phyloP scores from a whole-genome alignment of 64 coral and sea anemone genomes.

The Anthopleura sola region DNA sequence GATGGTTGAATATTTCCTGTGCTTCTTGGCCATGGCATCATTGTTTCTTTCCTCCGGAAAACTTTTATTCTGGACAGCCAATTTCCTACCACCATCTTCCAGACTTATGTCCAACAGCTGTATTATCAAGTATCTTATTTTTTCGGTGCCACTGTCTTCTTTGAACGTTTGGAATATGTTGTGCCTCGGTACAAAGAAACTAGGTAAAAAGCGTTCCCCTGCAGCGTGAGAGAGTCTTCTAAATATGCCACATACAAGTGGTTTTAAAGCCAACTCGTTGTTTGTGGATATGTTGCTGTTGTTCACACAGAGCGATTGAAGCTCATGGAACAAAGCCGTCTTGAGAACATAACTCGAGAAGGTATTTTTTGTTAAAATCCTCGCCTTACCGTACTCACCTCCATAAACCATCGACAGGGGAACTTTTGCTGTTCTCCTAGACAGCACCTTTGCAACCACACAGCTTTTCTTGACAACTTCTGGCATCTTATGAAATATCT shows the following conservation, averaged over 20 bases:
- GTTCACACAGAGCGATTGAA: not conserved
- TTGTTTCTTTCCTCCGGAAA: constrained; percentile 11
- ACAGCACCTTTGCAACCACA: constrained; percentile 25
- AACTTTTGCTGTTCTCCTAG: constrained; percentile 13
- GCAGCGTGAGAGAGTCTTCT: constrained; percentile 14
- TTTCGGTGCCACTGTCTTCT: constrained; percentile 6
- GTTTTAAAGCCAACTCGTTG: constrained; percentile 4
- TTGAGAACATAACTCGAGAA: constrained; percentile 23
- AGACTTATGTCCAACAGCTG: constrained; percentile 27
- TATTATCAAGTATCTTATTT: not conserved
- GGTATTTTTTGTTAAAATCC: constrained; percentile 21
- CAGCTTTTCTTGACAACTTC: constrained; percentile 22
- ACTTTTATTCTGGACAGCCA: not conserved
- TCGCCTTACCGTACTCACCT: not conserved
- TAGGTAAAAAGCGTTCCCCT: constrained; percentile 9
- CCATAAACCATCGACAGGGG: constrained; percentile 14
- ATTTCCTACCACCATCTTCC: constrained; percentile 25
- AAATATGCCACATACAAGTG: constrained; percentile 15
- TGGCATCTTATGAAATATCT: constrained; percentile 27
- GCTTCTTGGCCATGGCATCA: not conserved
- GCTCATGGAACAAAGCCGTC: constrained; percentile 30
- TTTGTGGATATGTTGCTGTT: not conserved
- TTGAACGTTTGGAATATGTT: constrained; percentile 5
- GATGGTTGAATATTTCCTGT: too few relatives aligned
- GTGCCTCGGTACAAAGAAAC: constrained; percentile 19